Evolutionary conservation across 2,888 invertebrate species (phyloP).

Genomic region (Nomada goodeniana): DNA sequence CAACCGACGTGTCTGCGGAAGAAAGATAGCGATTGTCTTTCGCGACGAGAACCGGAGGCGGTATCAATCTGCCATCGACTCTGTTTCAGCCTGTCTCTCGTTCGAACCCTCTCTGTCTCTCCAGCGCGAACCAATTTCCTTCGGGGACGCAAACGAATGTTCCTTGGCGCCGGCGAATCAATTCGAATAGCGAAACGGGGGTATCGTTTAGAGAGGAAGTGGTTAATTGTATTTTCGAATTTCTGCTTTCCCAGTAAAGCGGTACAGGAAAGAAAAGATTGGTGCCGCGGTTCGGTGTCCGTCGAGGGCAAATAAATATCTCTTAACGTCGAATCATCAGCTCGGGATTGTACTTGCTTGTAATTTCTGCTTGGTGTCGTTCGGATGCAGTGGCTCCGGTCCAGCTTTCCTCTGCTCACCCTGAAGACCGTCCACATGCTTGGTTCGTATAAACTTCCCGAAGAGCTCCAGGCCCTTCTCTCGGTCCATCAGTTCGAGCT

Average conservation of each 20-base stretch:
- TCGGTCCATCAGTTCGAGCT: constrained; percentile 86
- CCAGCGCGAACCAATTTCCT: neutral
- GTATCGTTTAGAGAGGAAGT: no score
- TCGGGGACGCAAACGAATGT: neutral
- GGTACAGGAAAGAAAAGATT: no score
- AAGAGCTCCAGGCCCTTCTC: constrained; percentile 90
- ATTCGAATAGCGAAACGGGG: neutral
- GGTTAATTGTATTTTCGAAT: no score
- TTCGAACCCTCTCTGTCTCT: neutral
- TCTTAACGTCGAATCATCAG: no score
- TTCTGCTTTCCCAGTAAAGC: no score
- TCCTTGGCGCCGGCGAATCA: neutral
- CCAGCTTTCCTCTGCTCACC: constrained; percentile 83
- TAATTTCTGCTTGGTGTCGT: constrained; percentile 88
- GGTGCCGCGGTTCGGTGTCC: no score
- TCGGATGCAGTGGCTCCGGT: constrained; percentile 84
- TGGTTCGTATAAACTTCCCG: constrained; percentile 93
- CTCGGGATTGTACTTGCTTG: constrained; percentile 86
- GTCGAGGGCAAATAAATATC: no score
- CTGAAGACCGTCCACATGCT: constrained; percentile 91
- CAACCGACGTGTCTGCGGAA: neutral
- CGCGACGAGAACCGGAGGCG: neutral
- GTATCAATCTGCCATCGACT: neutral
- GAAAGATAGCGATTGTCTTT: neutral
- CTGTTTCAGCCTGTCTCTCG: neutral